Conservation (phyloP, 2,113 vertebrate species). For the Romanogobio albipinnatus region DNA sequence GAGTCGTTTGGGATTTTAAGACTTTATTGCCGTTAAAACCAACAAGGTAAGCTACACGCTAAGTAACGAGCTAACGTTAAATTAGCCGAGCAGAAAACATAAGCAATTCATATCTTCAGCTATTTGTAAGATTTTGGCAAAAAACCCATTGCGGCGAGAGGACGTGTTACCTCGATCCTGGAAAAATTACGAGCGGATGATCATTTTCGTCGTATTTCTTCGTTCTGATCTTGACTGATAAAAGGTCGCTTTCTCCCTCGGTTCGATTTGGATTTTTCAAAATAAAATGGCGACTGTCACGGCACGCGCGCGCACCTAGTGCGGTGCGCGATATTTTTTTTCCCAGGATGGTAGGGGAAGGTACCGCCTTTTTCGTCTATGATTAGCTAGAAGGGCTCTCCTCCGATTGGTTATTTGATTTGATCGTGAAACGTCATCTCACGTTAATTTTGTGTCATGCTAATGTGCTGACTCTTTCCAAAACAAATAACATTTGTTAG, state of each 20-base stretch:
- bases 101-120: background rate
- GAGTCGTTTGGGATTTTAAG: background rate
- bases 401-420: no score
- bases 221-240: constrained; percentile 71
- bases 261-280: constrained; percentile 76
- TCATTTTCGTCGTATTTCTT: constrained; percentile 69
- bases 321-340: no score
- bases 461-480: no score
- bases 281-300: constrained; percentile 84
- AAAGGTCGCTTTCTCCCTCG: constrained; percentile 68
- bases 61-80: constrained; percentile 37
- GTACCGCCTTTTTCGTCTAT: no score
- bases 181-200: constrained; percentile 65
- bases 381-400: no score
- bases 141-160: background rate
- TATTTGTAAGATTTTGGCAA: background rate
- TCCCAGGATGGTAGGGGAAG: no score
- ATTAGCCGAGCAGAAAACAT: constrained; percentile 28
- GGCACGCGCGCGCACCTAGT: constrained; percentile 73
- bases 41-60: constrained; percentile 27
- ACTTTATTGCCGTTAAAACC: constrained; percentile 11
- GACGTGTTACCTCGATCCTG: constrained; percentile 68
- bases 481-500: no score
- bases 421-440: no score
- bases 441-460: no score